Conservation (phyloP, 2,797 vertebrate genomes). For the Lates japonicus region DNA sequence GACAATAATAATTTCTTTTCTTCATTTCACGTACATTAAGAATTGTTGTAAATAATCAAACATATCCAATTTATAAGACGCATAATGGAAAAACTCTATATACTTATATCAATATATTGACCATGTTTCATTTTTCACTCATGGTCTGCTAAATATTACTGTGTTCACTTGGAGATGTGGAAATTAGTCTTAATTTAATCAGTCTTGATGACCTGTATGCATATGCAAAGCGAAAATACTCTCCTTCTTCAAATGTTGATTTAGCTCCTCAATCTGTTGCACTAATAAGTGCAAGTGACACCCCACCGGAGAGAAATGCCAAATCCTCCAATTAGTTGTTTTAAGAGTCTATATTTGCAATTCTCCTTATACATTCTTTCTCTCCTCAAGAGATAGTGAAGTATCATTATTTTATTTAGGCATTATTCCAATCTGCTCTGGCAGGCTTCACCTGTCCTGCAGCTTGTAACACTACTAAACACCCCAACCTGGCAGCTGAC, state of each 20-base stretch:
- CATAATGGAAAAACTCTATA: not conserved
- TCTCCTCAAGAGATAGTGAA: not conserved
- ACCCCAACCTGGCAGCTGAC: slow-evolving; percentile 44
- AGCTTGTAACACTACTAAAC: slow-evolving; percentile 35
- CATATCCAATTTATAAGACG: not conserved
- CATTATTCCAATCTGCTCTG: slow-evolving; percentile 12
- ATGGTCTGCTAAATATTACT: not conserved
- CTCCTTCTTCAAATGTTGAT: not conserved
- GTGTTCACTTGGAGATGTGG: not conserved
- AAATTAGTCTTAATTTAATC: not conserved
- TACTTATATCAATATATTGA: not conserved
- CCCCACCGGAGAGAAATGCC: not conserved
- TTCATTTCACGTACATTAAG: not conserved
- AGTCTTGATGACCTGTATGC: not conserved
- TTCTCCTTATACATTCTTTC: too few species aligned
- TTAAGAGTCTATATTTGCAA: not conserved
- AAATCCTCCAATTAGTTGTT: not conserved
- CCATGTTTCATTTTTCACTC: not conserved
- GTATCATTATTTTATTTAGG: slow-evolving; percentile 10
- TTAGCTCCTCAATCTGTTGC: not conserved
- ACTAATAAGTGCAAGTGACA: not conserved
- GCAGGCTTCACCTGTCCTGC: slow-evolving; percentile 46
- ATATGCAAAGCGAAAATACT: not conserved
- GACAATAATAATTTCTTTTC: not conserved
- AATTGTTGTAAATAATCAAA: not conserved